Base-by-base conservation (phyloP, 2,113 vertebrate genomes). In the Gnathonemus longibarbis region DNA sequence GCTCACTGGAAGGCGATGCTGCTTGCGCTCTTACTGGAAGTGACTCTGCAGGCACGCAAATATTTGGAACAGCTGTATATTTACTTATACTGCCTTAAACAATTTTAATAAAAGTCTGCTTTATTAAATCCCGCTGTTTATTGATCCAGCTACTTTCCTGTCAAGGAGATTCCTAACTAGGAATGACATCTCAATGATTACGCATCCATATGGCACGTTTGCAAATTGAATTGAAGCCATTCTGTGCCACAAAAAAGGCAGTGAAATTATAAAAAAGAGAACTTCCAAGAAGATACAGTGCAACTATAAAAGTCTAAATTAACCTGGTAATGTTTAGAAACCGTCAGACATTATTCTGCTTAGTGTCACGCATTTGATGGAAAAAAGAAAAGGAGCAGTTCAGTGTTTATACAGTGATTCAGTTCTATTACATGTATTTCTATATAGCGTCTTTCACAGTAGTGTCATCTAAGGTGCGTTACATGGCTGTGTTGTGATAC, bases 111-210 rank as follows among this genome's bases (percentile, higher is more conserved):
- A 84, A 84, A 84, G 45, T 84, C 83, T 46, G 83, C 83, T 84
- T 83, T 83, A 83, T 83, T 83, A 83, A 48, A 46, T 84, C 45
- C 45, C 7, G 3, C 83, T 84, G 83, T 84, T 84, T 84, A 84
- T 84, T 84, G 83, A 84, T 84, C 83, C 83, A 84, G 46, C 19
- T 84, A 84, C 83, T 84, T 84, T 84, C 19, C 83, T 84, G 83
- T 84, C 83, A 84, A 84, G 83, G 46, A 46, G 42, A 48, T 45
- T 9, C 83, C 83, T 84, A 84, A 84, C 83, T 45, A 84, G 83
- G 83, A 84, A 24, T 84, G 83, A n/a, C 39, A 84, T 84, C 39
- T 84, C 83, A 84, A 84, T 46, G 39, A 46, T 84, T 84, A 84
- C 19, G 45, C 83, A 84, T 48, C 83, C 45, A 84, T 84, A 48